These are phyloP conservation scores for Crocodylus rhombifer DNA, from an alignment of 2,797 vertebrate species.

Conservation along the genomic window DNA sequence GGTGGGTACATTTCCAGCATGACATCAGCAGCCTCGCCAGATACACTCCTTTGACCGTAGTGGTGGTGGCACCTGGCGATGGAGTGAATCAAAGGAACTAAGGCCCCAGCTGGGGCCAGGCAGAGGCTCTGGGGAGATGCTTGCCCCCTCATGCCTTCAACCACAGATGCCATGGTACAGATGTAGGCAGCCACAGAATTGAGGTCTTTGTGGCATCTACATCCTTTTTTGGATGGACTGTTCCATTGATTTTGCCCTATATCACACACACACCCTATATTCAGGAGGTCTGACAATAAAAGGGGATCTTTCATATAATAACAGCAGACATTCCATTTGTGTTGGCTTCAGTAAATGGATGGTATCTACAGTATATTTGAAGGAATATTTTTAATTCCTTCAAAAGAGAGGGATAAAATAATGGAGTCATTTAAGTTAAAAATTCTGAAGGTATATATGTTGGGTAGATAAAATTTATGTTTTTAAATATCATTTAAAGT, in stretches of 20 bases:
- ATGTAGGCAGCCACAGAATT: no score
- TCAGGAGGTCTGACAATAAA: neutral
- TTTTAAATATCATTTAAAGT: neutral
- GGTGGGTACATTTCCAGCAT: no score
- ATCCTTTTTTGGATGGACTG: no score
- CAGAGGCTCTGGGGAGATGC: no score
- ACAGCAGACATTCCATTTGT: neutral
- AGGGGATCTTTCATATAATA: neutral
- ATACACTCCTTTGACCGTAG: no score
- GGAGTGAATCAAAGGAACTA: no score
- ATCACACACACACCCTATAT: neutral
- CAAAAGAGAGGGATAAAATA: neutral
- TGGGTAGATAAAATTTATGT: neutral
- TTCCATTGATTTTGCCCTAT: neutral
- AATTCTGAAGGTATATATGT: neutral
- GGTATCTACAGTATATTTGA: neutral
- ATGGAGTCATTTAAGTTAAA: neutral
- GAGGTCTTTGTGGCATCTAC: no score
- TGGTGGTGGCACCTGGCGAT: no score
- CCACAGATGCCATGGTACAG: no score
- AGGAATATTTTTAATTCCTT: neutral
- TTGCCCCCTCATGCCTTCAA: no score
- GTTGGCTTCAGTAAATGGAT: neutral
- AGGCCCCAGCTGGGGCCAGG: no score
- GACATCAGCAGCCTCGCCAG: no score